Conservation (phyloP, 1,140 invertebrate species). For the Ruditapes philippinarum region DNA sequence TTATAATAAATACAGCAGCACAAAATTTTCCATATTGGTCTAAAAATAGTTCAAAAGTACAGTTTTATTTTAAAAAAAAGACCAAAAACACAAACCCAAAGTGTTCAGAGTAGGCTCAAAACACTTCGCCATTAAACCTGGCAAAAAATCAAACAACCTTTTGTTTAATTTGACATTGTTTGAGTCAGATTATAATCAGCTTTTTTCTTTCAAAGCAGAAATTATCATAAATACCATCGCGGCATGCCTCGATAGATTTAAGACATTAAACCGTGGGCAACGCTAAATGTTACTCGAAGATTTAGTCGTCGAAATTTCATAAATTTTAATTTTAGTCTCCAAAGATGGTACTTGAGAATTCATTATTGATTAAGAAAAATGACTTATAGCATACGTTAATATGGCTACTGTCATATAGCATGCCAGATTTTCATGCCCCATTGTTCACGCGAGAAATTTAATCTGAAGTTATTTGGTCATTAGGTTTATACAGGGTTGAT, state of each 20-base stretch:
- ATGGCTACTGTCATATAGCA: not conserved
- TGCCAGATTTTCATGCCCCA: conserved; percentile 26
- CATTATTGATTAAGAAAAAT: not conserved
- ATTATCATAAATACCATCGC: conserved; percentile 7
- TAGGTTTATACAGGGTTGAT: conserved; percentile 27
- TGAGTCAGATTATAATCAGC: conserved; percentile 15
- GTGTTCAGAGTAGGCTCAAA: not conserved
- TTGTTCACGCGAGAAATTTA: conserved; percentile 22
- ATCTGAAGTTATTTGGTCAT: conserved; percentile 37
- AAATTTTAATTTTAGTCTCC: not conserved
- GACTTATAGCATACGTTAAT: conserved; percentile 17
- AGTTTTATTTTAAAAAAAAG: too few species aligned
- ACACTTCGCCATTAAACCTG: not conserved
- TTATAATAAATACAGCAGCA: too few species aligned
- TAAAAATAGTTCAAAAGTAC: too few species aligned
- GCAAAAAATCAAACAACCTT: not conserved
- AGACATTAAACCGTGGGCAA: not conserved
- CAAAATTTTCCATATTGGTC: too few species aligned
- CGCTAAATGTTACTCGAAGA: not conserved
- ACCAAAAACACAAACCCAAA: too few species aligned
- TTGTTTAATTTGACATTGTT: conserved; percentile 40
- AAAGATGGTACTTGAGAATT: not conserved
- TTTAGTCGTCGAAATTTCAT: not conserved
- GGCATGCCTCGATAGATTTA: not conserved
- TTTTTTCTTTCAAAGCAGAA: not conserved